Percentiles rank a stretch among this genome's conserved stretches.
Evolutionary conservation across 2,797 vertebrate species (phyloP).

Genomic region (Neostethus bicornis): DNA sequence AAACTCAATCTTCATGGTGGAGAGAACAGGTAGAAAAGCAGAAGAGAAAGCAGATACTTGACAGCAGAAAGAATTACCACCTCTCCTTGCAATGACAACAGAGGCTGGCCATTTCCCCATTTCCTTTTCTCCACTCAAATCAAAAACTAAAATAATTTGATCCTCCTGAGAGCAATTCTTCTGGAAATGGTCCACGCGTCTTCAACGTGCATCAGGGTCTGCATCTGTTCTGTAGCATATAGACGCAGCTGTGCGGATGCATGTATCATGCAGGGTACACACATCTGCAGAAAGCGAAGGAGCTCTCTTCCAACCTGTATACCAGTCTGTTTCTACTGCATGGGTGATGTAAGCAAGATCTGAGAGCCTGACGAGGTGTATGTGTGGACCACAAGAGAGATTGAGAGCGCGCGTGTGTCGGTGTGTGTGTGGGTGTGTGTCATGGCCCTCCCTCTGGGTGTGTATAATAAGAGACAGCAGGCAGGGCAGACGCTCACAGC

Average conservation of each 20-base stretch:
- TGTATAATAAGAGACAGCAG: conserved; percentile 78
- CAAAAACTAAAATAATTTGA: conserved; percentile 28
- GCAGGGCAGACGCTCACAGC: conserved; percentile 64
- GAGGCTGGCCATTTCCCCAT: conserved; percentile 10
- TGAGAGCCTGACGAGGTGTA: conserved; percentile 51
- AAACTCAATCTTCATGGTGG: conserved; percentile 33
- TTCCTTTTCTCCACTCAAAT: conserved; percentile 14
- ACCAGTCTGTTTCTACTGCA: conserved; percentile 52
- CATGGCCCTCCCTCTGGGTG: conserved; percentile 62
- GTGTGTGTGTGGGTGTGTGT: conserved; percentile 39
- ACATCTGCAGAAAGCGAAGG: conserved; percentile 22
- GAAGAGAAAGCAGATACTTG: conserved; percentile 20
- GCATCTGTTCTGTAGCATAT: conserved; percentile 31
- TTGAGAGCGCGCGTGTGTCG: conserved; percentile 36
- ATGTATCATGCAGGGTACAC: conserved; percentile 30
- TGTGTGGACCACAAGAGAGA: conserved; percentile 37
- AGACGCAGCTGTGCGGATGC: conserved; percentile 18
- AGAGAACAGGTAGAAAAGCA: conserved; percentile 1
- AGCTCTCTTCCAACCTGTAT: conserved; percentile 40
- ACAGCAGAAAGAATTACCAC: conserved; percentile 14
- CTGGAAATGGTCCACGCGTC: conserved; percentile 11
- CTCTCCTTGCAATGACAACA: conserved; percentile 21
- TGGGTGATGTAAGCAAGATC: conserved; percentile 63
- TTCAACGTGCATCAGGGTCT: conserved; percentile 27
- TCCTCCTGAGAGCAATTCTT: conserved; percentile 17